These are phyloP conservation scores for Lipotes vexillifer DNA, from an alignment of 2,113 vertebrate species.

Conservation along the genomic window DNA sequence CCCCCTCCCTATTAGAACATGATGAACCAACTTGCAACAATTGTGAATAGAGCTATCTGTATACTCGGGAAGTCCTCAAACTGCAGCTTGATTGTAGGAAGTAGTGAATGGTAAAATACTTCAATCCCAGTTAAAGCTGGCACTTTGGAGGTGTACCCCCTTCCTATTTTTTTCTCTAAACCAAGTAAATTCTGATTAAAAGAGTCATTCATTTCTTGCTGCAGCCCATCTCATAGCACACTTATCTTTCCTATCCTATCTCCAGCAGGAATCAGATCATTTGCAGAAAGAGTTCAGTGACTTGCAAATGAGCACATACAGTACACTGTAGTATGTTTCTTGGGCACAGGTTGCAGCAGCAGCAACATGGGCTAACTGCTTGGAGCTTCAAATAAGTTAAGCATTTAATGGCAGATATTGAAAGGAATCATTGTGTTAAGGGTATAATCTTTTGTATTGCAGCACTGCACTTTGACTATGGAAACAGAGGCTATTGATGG, in stretches of 20 bases:
- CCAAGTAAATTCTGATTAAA: neutral
- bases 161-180: neutral
- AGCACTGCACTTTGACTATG: constrained; percentile 91
- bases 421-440: constrained; percentile 77
- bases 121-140: constrained; percentile 26
- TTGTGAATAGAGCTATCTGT: constrained; percentile 76
- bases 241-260: constrained; percentile 73
- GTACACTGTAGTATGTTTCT: constrained; percentile 73
- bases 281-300: constrained; percentile 76
- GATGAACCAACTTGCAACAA: constrained; percentile 64
- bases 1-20: constrained; percentile 55
- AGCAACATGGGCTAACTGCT: constrained; percentile 74
- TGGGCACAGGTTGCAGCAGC: constrained; percentile 78
- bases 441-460: constrained; percentile 82
- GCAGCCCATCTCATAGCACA: constrained; percentile 63
- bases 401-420: constrained; percentile 78
- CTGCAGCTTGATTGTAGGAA: constrained; percentile 65
- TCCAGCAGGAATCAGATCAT: constrained; percentile 72
- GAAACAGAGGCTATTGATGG: constrained; percentile 93
- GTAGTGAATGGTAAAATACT: constrained; percentile 64
- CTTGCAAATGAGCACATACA: constrained; percentile 75
- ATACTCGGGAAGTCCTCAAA: constrained; percentile 62
- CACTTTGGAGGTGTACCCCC: neutral
- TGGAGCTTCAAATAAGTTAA: constrained; percentile 78
- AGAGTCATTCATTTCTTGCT: constrained; percentile 26